A percentile compares a stretch with the other conserved stretches of the same genome.
These are phyloP conservation scores for Platypus cylindrus DNA, from an alignment of 2,888 invertebrate species.

Conservation along the genomic window DNA sequence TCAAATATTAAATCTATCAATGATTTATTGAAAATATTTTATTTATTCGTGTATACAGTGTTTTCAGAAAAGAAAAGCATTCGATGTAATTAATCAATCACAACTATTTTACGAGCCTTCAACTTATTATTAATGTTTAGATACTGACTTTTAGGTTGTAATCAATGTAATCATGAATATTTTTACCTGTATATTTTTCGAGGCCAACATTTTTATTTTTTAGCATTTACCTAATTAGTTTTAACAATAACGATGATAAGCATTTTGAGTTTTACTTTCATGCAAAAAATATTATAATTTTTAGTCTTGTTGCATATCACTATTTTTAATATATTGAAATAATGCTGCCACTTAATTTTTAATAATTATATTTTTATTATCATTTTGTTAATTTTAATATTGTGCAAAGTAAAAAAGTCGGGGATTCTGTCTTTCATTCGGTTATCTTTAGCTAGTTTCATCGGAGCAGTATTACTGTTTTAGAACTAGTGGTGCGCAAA, in stretches of 20 bases:
- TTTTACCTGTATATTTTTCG: conserved; percentile 10
- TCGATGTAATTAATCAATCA: too few species aligned
- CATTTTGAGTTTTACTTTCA: conserved; percentile 6
- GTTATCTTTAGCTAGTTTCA: background rate
- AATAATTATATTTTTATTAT: conserved; percentile 4
- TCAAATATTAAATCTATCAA: conserved; percentile 2
- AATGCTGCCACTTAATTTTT: conserved; percentile 10
- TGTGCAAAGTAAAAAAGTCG: conserved; percentile 12
- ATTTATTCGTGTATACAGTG: too few species aligned
- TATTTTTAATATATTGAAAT: conserved; percentile 9
- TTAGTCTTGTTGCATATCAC: conserved; percentile 13
- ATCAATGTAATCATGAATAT: too few species aligned
- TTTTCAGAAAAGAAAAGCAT: too few species aligned
- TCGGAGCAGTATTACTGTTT: too few species aligned
- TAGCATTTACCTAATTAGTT: too few species aligned
- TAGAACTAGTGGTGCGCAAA: too few species aligned
- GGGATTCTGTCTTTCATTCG: conserved; percentile 1
- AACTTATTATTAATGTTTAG: too few species aligned
- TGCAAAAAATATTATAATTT: conserved; percentile 9
- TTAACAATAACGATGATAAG: background rate
- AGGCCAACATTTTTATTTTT: conserved; percentile 11
- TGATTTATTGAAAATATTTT: too few species aligned
- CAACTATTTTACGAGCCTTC: too few species aligned
- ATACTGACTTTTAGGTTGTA: conserved; percentile 13
- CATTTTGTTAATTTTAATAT: too few species aligned